Conservation (phyloP, 2,888 invertebrate species). For the Amphipyra tragopoginis region DNA sequence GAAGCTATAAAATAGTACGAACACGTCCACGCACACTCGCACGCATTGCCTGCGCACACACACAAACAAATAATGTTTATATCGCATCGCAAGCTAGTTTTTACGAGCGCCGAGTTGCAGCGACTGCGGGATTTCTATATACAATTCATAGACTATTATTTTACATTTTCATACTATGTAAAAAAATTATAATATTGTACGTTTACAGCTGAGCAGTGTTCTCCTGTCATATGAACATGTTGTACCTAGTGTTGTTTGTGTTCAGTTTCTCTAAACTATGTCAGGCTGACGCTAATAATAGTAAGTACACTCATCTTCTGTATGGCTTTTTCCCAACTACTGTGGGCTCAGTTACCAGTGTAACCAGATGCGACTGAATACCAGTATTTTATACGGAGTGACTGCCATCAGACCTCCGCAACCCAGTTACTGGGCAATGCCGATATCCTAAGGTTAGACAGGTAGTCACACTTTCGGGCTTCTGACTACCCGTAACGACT, state of each 20-base stretch:
- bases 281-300: not conserved
- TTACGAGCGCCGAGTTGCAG: not conserved
- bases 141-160: not conserved
- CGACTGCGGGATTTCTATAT: not conserved
- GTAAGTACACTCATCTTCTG: no score
- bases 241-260: constrained; percentile 8
- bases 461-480: no score
- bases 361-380: no score
- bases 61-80: not conserved
- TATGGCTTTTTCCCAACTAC: no score
- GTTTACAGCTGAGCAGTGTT: not conserved
- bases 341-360: no score
- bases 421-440: no score
- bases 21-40: not conserved
- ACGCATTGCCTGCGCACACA: not conserved
- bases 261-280: not conserved
- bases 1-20: no score
- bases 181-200: not conserved
- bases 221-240: constrained; percentile 4
- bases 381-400: no score
- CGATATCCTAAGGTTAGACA: no score
- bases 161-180: not conserved
- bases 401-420: no score
- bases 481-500: no score
- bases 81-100: constrained; percentile 1